phyloP scores from a whole-genome alignment of 2,113 vertebrate species.

The Cyprinodon variegatus region DNA sequence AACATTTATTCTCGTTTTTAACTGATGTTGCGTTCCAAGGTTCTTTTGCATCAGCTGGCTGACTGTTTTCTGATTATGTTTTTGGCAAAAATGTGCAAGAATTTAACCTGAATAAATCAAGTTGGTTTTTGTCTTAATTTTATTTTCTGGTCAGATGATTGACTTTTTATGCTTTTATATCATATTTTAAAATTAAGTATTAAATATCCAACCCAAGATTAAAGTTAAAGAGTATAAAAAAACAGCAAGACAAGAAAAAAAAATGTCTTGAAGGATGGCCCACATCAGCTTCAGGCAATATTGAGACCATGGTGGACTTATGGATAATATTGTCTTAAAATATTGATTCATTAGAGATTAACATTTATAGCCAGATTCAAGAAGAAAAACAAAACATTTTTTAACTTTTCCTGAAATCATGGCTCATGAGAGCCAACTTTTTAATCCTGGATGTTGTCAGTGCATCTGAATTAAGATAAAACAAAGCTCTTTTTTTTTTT shows the following conservation, averaged over 20 bases:
- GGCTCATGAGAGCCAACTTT: slow-evolving; percentile 20
- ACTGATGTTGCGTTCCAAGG: too few species aligned
- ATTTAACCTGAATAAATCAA: too few species aligned
- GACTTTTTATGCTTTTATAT: too few species aligned
- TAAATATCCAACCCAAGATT: too few species aligned
- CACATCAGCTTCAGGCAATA: slow-evolving; percentile 10
- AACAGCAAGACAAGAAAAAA: neutral
- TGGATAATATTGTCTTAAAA: slow-evolving; percentile 15
- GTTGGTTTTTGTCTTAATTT: too few species aligned
- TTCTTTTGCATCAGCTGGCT: too few species aligned
- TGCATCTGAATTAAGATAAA: slow-evolving; percentile 36
- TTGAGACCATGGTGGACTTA: slow-evolving; percentile 18
- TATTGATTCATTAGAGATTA: slow-evolving; percentile 25
- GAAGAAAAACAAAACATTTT: slow-evolving; percentile 26
- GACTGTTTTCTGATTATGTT: too few species aligned
- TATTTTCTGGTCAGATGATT: too few species aligned
- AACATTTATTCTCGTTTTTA: too few species aligned
- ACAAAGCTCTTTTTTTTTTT: slow-evolving; percentile 32
- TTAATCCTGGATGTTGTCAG: slow-evolving; percentile 40
- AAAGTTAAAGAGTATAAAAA: neutral
- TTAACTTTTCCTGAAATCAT: slow-evolving; percentile 25
- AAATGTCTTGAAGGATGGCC: neutral
- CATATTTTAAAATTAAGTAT: too few species aligned
- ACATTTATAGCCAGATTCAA: slow-evolving; percentile 19
- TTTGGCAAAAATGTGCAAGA: too few species aligned